Evolutionary conservation across 2,888 invertebrate genomes (phyloP).

Genomic region (Platynereis dumerilii): DNA sequence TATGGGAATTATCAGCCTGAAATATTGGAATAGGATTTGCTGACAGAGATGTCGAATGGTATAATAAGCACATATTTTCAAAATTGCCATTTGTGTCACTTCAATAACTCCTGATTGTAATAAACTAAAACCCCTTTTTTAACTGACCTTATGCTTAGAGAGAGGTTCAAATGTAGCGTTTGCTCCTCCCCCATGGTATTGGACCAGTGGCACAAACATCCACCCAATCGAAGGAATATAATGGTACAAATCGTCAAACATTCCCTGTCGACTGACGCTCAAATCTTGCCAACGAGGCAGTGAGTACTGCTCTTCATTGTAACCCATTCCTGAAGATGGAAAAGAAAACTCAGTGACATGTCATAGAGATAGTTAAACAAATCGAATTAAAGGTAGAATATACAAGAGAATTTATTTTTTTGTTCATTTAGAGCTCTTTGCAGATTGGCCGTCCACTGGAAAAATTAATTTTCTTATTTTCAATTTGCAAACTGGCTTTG

Average conservation of each 20-base stretch:
- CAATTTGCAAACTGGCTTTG: no score
- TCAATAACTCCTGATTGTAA: no score
- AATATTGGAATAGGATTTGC: no score
- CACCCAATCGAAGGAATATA: conserved; percentile 36
- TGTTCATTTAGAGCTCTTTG: no score
- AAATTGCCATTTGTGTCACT: no score
- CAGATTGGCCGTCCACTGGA: no score
- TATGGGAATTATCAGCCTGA: no score
- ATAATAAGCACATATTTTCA: no score
- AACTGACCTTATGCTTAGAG: conserved; percentile 19
- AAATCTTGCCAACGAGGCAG: conserved; percentile 41
- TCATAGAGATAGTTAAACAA: neutral
- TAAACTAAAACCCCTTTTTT: no score
- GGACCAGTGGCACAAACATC: conserved; percentile 38
- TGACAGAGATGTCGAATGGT: no score
- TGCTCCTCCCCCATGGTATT: conserved; percentile 37
- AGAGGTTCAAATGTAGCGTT: conserved; percentile 39
- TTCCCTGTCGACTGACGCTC: conserved; percentile 36
- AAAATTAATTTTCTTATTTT: no score
- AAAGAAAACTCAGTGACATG: no score
- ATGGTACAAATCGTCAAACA: conserved; percentile 37
- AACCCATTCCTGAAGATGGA: conserved; percentile 37
- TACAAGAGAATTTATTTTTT: neutral
- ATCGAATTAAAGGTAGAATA: neutral
- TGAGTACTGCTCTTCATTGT: conserved; percentile 40